Percentiles rank a stretch among this genome's conserved stretches.
Evolutionary conservation across 2,797 vertebrate genomes (phyloP).

Genomic region (Phylloscopus collybita): DNA sequence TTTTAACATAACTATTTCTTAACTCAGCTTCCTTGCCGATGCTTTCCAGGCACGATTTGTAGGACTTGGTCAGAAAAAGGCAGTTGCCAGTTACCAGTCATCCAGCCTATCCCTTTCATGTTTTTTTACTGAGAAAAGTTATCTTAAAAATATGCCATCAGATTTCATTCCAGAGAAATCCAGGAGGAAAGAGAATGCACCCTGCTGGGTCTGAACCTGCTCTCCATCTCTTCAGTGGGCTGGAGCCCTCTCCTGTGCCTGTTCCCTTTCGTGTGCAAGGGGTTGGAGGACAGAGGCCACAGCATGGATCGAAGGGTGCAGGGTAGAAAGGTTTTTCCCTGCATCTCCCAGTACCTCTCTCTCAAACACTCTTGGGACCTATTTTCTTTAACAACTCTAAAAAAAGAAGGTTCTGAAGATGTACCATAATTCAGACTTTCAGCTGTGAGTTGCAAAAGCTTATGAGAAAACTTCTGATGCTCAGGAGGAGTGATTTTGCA

Average conservation of each 20-base stretch:
- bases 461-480: background rate
- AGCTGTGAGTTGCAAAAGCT: background rate
- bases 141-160: background rate
- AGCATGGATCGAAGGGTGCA: background rate
- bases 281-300: background rate
- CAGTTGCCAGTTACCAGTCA: background rate
- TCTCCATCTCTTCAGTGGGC: background rate
- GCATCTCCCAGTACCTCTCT: background rate
- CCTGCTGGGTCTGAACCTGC: background rate
- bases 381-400: background rate
- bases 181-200: background rate
- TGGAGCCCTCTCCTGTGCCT: background rate
- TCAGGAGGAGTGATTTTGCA: background rate
- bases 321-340: background rate
- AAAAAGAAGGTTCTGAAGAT: background rate
- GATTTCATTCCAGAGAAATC: background rate
- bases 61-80: conserved; percentile 3
- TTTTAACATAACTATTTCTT: conserved; percentile 17
- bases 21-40: conserved; percentile 12
- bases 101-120: background rate
- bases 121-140: background rate
- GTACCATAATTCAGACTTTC: background rate
- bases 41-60: conserved; percentile 33
- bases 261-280: background rate
- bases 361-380: background rate